Conservation (phyloP, 2,888 invertebrate species). For the Pimpla rufipes region DNA sequence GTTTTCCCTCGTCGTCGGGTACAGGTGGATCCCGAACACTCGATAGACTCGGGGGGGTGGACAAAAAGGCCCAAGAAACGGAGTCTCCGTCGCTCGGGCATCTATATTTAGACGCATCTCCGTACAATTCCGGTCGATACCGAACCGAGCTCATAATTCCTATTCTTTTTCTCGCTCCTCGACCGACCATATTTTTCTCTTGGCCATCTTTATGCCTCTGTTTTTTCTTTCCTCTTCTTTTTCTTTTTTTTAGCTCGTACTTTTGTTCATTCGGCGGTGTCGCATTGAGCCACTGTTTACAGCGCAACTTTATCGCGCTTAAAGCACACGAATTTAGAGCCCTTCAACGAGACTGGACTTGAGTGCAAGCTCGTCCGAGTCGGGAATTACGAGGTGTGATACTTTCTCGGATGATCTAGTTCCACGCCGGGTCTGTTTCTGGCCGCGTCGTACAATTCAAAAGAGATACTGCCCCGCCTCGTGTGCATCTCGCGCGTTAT, state of each 20-base stretch:
- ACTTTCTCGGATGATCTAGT: constrained; percentile 5
- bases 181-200: not conserved
- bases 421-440: not conserved
- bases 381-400: constrained; percentile 19
- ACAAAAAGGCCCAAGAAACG: not conserved
- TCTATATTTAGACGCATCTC: not conserved
- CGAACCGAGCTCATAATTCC: constrained; percentile 9
- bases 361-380: constrained; percentile 12
- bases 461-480: not conserved
- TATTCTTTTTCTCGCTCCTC: constrained; percentile 15
- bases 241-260: not conserved
- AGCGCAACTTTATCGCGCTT: constrained; percentile 30
- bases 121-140: constrained; percentile 5
- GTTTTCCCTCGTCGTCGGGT: not conserved
- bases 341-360: not conserved
- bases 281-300: constrained; percentile 6
- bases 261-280: not conserved
- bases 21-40: not conserved
- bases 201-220: not conserved
- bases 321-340: constrained; percentile 17
- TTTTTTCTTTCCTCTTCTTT: not conserved
- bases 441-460: not conserved
- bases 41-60: not conserved
- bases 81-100: not conserved
- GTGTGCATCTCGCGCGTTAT: not conserved